Conservation (phyloP, 1,140 invertebrate genomes). For the Drosophila ananassae region DNA sequence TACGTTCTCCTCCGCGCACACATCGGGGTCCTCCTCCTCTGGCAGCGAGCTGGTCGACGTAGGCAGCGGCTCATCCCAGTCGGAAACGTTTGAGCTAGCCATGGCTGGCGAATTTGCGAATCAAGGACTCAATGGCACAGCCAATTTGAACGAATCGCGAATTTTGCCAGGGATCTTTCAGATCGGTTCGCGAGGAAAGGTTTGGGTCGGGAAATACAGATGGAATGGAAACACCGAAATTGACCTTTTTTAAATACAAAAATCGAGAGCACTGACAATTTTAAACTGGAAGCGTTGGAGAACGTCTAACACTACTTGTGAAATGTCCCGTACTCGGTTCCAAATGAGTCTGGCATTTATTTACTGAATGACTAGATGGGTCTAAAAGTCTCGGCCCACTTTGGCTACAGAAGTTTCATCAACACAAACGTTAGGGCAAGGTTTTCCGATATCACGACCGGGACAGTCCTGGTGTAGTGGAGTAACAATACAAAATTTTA, state of each 20-base stretch:
- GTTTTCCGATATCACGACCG: neutral
- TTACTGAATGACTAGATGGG: neutral
- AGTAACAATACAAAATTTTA: neutral
- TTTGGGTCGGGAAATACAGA: neutral
- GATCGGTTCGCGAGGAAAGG: neutral
- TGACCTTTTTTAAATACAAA: slow-evolving; percentile 2
- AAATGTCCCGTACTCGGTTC: neutral
- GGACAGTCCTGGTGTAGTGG: too few species aligned
- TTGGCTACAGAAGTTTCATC: too few species aligned
- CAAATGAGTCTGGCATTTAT: neutral
- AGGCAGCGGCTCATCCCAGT: slow-evolving; percentile 73
- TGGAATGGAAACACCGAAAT: neutral
- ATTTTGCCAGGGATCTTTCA: slow-evolving; percentile 19
- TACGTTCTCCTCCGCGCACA: slow-evolving; percentile 56
- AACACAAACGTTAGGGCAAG: neutral
- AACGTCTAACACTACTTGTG: slow-evolving; percentile 12
- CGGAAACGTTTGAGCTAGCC: slow-evolving; percentile 66
- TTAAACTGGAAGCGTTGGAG: slow-evolving; percentile 25
- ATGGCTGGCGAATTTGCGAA: slow-evolving; percentile 9
- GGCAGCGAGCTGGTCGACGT: slow-evolving; percentile 38
- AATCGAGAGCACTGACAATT: slow-evolving; percentile 36
- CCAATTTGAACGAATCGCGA: slow-evolving; percentile 29
- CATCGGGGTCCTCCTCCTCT: slow-evolving; percentile 57
- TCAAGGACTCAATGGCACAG: neutral
- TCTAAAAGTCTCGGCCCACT: neutral